Percentiles rank a stretch among this genome's conserved stretches.
phyloP scores from a whole-genome alignment of 2,797 vertebrate genomes.

The Geotrypetes seraphini region DNA sequence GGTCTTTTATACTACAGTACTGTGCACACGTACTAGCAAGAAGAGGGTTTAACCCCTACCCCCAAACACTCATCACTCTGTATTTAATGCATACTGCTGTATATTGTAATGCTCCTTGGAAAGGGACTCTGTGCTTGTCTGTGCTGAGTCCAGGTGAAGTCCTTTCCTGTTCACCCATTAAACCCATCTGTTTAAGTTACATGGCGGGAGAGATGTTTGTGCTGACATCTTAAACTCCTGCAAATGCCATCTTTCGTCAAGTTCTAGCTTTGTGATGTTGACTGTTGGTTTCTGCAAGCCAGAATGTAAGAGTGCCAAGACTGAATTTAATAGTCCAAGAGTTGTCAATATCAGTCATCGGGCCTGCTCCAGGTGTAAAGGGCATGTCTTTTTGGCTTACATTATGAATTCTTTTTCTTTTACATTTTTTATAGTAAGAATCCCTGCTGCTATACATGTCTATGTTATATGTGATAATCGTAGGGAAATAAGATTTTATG shows the following conservation, averaged over 20 bases:
- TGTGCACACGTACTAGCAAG: conserved; percentile 22
- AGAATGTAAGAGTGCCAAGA: conserved; percentile 11
- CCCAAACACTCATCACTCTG: no score
- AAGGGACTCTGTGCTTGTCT: conserved; percentile 5
- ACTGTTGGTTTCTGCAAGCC: not conserved
- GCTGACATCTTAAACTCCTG: conserved; percentile 3
- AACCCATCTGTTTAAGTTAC: not conserved
- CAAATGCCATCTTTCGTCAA: conserved; percentile 14
- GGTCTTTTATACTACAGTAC: conserved; percentile 32
- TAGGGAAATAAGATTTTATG: no score
- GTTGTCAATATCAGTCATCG: conserved; percentile 4
- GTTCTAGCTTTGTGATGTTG: conserved; percentile 10
- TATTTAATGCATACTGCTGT: no score
- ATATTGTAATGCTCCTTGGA: no score
- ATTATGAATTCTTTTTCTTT: no score
- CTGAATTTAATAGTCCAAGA: not conserved
- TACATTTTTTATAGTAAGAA: no score
- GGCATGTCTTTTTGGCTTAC: no score
- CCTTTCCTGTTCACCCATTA: not conserved
- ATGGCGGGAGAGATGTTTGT: conserved; percentile 3
- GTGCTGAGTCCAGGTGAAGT: conserved; percentile 6
- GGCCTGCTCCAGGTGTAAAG: no score
- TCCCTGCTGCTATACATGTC: no score
- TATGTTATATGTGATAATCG: no score
- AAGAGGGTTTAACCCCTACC: no score